Evolutionary conservation across 2,113 vertebrate genomes (phyloP), one percentile per base, ranked within the genome.

Genomic region (Promerops cafer): DNA sequence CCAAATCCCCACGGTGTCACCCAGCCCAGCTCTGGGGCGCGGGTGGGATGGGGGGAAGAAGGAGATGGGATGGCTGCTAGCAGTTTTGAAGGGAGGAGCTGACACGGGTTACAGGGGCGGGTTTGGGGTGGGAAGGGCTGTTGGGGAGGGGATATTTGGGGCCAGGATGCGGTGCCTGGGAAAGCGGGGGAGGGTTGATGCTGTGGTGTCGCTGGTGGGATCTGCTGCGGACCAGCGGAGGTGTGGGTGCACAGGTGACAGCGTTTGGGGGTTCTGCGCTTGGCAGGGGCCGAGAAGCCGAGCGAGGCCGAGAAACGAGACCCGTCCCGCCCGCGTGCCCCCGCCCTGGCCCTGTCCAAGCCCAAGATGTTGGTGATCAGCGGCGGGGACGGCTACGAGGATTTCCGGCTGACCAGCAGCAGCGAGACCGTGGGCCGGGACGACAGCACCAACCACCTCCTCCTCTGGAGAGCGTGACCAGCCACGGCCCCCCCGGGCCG

Each of bases 371-470:
- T 99, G 47, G 98, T 99, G 27, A 99, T 99, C 98, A 99, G 99
- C 3, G 99, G 99, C 1, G 99, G 99, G 0, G 99, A 99, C 1
- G 99, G 99, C 57, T 99, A 99, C 11, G 99, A 99, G 97, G 99
- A 99, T 95, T 99, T 99, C 98, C 97, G 99, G 47, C 98, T 99
- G 91, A 99, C 98, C 94, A 97, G 98, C 96, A 99, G 99, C 98
- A 99, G 99, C 11, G 99, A 99, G 97, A 99, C 99, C 0, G 98
- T 99, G 52, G 99, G 99, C 68, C 97, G 99, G 57, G 99, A 99
- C 3, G 99, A 99, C 98, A 99, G 99, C 97, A 99, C 99, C 92
- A 99, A 99, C 97, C 99, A 99, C 90, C 98, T 99, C 82, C 98
- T 99, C 71, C 98, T 99, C 26, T 99, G 99, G 99, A 98, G 98